phyloP scores from a whole-genome alignment of 2,888 invertebrate genomes.

The Phanerotoma sp. region DNA sequence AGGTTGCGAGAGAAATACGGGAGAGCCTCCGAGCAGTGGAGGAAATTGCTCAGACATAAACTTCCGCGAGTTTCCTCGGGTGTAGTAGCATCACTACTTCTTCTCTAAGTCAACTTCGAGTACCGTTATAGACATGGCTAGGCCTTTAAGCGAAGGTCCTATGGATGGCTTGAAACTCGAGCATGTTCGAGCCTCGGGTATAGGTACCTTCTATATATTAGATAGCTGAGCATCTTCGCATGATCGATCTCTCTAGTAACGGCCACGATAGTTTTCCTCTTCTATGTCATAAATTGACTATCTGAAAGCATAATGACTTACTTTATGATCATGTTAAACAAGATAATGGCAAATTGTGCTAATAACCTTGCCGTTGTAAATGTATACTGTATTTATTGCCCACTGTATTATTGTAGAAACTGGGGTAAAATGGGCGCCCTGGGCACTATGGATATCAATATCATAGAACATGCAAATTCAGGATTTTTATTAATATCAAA shows the following conservation, averaged over 20 bases:
- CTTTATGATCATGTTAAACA: background rate
- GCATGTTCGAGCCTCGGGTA: background rate
- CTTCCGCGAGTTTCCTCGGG: background rate
- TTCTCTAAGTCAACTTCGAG: constrained; percentile 5
- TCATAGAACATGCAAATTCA: no score
- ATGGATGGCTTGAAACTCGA: background rate
- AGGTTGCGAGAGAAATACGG: constrained; percentile 28
- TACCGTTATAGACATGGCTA: background rate
- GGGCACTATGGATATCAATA: no score
- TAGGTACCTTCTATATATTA: background rate
- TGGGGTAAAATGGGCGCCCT: no score
- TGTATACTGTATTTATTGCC: background rate
- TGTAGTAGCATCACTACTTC: constrained; percentile 1
- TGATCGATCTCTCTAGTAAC: constrained; percentile 2
- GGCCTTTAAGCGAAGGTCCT: background rate
- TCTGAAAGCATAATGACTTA: background rate
- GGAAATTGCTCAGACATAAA: constrained; percentile 19
- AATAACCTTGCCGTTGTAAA: background rate
- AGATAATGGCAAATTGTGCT: background rate
- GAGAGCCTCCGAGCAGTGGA: constrained; percentile 7
- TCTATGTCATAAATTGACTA: background rate
- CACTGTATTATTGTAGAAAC: no score
- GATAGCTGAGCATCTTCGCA: constrained; percentile 3
- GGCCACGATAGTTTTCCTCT: background rate
- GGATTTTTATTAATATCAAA: no score